These are phyloP conservation scores for Mormoops blainvillei DNA, from an alignment of 2,113 vertebrate species.

Conservation along the genomic window DNA sequence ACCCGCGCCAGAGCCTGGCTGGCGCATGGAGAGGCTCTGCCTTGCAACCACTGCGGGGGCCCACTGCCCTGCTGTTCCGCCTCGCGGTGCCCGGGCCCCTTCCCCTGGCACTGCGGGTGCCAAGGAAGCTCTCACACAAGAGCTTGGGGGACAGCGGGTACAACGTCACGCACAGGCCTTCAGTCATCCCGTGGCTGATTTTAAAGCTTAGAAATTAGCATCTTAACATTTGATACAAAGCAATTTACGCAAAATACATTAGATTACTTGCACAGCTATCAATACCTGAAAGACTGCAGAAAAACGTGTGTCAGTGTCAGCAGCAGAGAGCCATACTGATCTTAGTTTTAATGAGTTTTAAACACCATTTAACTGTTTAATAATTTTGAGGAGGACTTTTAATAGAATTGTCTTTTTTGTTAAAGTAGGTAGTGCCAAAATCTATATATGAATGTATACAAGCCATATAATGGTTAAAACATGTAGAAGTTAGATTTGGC, in stretches of 20 bases:
- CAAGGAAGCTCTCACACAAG: not conserved
- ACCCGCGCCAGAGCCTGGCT: not conserved
- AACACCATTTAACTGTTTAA: not conserved
- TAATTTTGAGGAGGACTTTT: not conserved
- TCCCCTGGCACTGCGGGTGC: not conserved
- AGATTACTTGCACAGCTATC: not conserved
- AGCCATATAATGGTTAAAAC: not conserved
- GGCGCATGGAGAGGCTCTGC: not conserved
- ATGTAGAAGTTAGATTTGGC: not conserved
- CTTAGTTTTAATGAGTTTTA: not conserved
- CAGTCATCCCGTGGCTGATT: not conserved
- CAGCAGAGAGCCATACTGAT: not conserved
- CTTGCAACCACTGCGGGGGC: not conserved
- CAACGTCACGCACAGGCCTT: fast-evolving
- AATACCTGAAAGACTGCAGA: not conserved
- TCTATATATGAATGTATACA: not conserved
- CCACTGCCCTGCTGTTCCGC: not conserved
- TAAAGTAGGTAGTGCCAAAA: not conserved
- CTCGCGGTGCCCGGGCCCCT: not conserved
- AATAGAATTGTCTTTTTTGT: not conserved
- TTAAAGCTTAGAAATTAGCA: not conserved
- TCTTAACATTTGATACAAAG: not conserved
- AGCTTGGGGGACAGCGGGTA: not conserved
- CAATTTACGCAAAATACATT: not conserved
- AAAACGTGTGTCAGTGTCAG: not conserved